A percentile compares a stretch with the other conserved stretches of the same genome.
phyloP scores from a whole-genome alignment of 2,797 vertebrate species.

The Coregonus ussuriensis region DNA sequence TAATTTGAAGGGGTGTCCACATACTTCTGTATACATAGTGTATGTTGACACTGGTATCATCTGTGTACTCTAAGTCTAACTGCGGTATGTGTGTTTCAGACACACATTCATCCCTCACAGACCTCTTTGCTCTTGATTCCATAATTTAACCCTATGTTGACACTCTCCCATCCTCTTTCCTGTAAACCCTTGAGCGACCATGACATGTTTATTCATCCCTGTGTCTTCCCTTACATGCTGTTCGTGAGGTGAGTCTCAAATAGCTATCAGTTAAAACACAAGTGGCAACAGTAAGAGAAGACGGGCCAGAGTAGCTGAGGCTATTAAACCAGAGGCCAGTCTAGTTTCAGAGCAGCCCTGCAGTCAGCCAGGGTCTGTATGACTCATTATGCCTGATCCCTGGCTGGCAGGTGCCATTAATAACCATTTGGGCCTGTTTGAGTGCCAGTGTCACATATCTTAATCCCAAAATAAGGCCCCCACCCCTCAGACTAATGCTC shows the following conservation, averaged over 20 bases:
- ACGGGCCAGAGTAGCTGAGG: background rate
- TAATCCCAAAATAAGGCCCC: constrained; percentile 20
- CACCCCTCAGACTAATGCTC: background rate
- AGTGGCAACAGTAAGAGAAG: constrained; percentile 1
- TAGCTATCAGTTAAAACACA: constrained; percentile 16
- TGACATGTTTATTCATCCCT: constrained; percentile 9
- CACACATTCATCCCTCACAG: background rate
- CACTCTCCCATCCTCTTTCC: constrained; percentile 5
- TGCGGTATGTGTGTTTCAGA: constrained; percentile 1
- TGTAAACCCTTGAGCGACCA: background rate
- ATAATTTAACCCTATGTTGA: background rate
- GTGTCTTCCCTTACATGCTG: background rate
- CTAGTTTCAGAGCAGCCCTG: constrained; percentile 1
- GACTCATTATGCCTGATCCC: constrained; percentile 13
- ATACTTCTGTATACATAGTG: too few relatives aligned
- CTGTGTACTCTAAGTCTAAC: background rate
- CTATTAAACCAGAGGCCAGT: background rate
- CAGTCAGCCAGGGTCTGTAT: constrained; percentile 2
- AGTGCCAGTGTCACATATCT: constrained; percentile 12
- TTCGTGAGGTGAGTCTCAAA: constrained; percentile 10
- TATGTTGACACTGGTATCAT: background rate
- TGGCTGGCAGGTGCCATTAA: constrained; percentile 27
- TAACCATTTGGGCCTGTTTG: constrained; percentile 30
- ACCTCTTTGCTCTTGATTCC: background rate
- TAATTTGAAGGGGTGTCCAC: too few relatives aligned